These are phyloP conservation scores for Orthosia cruda DNA, from an alignment of 2,888 invertebrate genomes.

Conservation along the genomic window DNA sequence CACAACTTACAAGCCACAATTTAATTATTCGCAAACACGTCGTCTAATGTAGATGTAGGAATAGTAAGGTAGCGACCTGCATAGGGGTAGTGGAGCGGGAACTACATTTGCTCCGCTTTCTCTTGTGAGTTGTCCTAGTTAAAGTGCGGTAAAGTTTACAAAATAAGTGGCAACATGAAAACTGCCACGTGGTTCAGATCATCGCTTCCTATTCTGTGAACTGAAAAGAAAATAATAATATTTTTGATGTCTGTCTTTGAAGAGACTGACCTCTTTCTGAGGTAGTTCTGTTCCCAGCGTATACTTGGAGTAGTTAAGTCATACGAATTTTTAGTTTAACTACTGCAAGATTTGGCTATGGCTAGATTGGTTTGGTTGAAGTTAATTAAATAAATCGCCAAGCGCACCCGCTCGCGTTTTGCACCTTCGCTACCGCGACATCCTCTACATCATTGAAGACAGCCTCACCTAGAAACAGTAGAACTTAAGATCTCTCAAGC, in stretches of 20 bases:
- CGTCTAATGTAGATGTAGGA: slow-evolving; percentile 52
- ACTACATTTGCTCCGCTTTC: neutral
- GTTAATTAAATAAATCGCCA: too few species aligned
- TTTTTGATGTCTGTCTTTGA: neutral
- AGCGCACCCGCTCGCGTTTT: too few species aligned
- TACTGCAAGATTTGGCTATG: too few species aligned
- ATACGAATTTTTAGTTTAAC: too few species aligned
- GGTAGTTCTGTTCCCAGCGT: neutral
- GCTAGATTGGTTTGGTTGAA: too few species aligned
- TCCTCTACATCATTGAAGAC: neutral
- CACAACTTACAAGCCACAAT: slow-evolving; percentile 65
- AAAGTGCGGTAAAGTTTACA: too few species aligned
- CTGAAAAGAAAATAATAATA: neutral
- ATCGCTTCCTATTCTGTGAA: neutral
- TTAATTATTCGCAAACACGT: slow-evolving; percentile 73
- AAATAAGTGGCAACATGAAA: neutral
- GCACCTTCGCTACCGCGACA: neutral
- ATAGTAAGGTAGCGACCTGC: slow-evolving; percentile 16
- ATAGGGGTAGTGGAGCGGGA: neutral
- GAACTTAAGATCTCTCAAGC: slow-evolving; percentile 41
- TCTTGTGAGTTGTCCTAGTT: neutral
- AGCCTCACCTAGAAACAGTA: slow-evolving; percentile 42
- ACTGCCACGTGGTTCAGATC: neutral
- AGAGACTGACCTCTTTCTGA: neutral
- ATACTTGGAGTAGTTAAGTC: too few species aligned